phyloP scores from a whole-genome alignment of 2,888 invertebrate species.

The Anoplius nigerrimus region DNA sequence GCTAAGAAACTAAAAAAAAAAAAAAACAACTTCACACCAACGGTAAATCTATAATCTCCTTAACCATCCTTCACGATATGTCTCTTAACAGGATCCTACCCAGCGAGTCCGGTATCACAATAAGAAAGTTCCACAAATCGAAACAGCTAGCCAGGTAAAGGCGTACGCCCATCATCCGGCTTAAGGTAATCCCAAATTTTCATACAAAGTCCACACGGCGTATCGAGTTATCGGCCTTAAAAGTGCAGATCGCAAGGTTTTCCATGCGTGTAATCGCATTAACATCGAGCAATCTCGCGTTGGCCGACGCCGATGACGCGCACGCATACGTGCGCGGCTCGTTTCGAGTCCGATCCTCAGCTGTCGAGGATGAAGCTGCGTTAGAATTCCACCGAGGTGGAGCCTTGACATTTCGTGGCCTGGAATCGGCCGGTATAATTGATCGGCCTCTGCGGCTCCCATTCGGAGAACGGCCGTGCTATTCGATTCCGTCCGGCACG shows the following conservation, averaged over 20 bases:
- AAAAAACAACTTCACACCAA: no score
- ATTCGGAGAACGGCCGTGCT: constrained; percentile 61
- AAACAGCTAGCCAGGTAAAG: no score
- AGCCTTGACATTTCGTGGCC: constrained; percentile 68
- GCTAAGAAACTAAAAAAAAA: no score
- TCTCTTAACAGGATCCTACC: no score
- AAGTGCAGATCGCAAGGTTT: not conserved
- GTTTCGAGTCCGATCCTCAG: constrained; percentile 25
- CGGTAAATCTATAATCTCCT: no score
- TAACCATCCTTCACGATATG: no score
- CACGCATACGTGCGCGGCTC: constrained; percentile 25
- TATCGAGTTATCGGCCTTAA: not conserved
- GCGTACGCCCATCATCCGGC: no score
- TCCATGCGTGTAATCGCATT: not conserved
- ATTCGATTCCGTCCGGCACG: constrained; percentile 48
- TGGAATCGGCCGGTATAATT: constrained; percentile 66
- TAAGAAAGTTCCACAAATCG: no score
- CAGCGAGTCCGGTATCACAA: no score
- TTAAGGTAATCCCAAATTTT: no score
- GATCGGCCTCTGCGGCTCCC: constrained; percentile 63
- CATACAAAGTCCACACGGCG: not conserved
- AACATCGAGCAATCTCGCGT: not conserved
- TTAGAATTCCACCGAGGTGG: constrained; percentile 63
- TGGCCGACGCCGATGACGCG: constrained; percentile 34
- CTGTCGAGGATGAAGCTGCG: constrained; percentile 49